Conservation (phyloP, 2,113 vertebrate genomes). For the Gopherus flavomarginatus region DNA sequence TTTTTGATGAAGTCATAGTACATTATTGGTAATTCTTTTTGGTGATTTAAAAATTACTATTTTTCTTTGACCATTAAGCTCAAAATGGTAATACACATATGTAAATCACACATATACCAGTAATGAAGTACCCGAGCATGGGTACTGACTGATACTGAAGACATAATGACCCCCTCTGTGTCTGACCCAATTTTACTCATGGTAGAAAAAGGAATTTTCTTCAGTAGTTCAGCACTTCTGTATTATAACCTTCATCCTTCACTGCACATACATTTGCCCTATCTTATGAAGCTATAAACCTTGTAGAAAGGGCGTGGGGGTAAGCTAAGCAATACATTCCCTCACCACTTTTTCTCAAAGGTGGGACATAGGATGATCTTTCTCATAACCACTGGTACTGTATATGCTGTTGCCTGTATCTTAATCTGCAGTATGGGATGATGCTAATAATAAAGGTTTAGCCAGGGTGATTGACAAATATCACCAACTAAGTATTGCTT, state of each 20-base stretch:
- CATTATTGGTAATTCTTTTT: not conserved
- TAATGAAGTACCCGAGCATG: not conserved
- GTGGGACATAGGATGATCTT: not conserved
- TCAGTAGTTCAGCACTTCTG: not conserved
- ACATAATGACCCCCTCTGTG: not conserved
- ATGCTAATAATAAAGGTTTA: not conserved
- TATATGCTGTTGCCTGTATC: not conserved
- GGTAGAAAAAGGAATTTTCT: not conserved
- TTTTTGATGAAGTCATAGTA: not conserved
- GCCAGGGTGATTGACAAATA: not conserved
- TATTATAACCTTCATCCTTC: slow-evolving; percentile 8
- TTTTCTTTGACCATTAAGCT: not conserved
- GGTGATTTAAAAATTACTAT: not conserved
- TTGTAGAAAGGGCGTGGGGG: not conserved
- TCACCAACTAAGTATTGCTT: not conserved
- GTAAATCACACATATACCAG: not conserved
- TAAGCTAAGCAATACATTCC: not conserved
- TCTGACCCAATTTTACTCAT: not conserved
- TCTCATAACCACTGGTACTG: not conserved
- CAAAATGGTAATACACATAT: not conserved
- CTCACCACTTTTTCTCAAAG: not conserved
- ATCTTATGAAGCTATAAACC: slow-evolving; percentile 8
- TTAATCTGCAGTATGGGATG: not conserved
- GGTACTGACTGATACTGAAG: not conserved
- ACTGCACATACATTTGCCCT: not conserved